Percentiles rank a stretch among this genome's conserved stretches.
Conservation (phyloP, 2,113 vertebrate genomes). For the Thamnaconus septentrionalis region DNA sequence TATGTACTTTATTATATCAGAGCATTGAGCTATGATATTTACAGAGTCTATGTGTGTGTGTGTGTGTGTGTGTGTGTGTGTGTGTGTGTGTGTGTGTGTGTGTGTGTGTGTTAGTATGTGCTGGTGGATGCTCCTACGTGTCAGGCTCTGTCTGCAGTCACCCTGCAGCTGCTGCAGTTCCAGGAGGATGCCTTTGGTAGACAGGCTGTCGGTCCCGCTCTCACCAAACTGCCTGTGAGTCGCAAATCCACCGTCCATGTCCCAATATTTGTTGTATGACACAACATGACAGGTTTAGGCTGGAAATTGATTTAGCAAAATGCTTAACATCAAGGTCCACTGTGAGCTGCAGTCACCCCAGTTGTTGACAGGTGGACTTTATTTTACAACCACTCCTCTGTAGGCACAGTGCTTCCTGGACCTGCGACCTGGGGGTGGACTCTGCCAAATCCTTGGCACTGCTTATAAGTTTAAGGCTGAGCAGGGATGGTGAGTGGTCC, state of each 20-base stretch:
- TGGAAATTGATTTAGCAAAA: neutral
- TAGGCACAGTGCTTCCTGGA: constrained; percentile 95
- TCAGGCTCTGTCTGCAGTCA: constrained; percentile 87
- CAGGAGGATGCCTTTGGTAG: constrained; percentile 96
- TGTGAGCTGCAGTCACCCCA: neutral
- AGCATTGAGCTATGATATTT: too few relatives aligned
- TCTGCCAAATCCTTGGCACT: constrained; percentile 94
- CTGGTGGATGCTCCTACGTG: constrained; percentile 91
- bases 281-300: too few relatives aligned
- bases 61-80: neutral
- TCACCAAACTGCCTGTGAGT: constrained; percentile 96
- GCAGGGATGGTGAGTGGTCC: constrained; percentile 90
- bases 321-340: neutral
- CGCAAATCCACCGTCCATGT: neutral
- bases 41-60: too few relatives aligned
- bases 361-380: neutral
- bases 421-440: constrained; percentile 88
- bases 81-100: constrained; percentile 1
- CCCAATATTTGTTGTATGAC: too few relatives aligned
- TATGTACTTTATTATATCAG: too few relatives aligned
- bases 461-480: constrained; percentile 97
- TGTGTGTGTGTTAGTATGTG: constrained; percentile 79
- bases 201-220: constrained; percentile 84
- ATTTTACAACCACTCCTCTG: neutral
- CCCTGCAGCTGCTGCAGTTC: constrained; percentile 94